A percentile compares a stretch with the other conserved stretches of the same genome.
phyloP scores from a whole-genome alignment of 2,888 invertebrate species.

The Amblyteles armatorius region DNA sequence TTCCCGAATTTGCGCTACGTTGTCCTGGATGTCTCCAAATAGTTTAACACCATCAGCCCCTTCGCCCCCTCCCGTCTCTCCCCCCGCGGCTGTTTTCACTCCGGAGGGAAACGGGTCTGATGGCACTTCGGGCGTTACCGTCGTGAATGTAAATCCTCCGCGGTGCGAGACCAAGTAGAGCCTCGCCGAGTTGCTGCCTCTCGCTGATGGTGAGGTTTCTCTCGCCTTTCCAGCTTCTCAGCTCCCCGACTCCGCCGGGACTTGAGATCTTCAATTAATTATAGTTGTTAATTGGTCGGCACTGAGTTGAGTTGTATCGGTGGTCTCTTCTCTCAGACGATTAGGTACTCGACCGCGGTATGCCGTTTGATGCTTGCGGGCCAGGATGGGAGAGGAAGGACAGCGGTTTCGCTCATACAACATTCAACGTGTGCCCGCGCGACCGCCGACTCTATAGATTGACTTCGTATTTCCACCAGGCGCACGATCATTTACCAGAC shows the following conservation, averaged over 20 bases:
- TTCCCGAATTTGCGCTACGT: conserved; percentile 20
- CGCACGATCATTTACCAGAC: conserved; percentile 36
- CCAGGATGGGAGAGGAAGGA: conserved; percentile 12
- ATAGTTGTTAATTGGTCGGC: conserved; percentile 72
- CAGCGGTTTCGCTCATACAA: conserved; percentile 41
- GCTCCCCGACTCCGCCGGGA: conserved; percentile 47
- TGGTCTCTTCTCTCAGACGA: conserved; percentile 62
- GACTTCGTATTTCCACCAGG: conserved; percentile 22
- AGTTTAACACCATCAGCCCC: conserved; percentile 54
- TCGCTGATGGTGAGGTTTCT: conserved; percentile 53
- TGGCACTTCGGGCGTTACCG: conserved; percentile 52
- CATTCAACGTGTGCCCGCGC: conserved; percentile 41
- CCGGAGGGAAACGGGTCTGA: conserved; percentile 35
- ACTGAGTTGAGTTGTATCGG: conserved; percentile 72
- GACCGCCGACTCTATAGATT: neutral
- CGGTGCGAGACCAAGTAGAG: conserved; percentile 42
- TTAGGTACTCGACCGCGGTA: conserved; percentile 58
- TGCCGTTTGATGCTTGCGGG: conserved; percentile 62
- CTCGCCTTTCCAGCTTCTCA: conserved; percentile 52
- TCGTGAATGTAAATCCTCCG: conserved; percentile 60
- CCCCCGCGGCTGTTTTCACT: conserved; percentile 42
- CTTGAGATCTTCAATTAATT: conserved; percentile 72
- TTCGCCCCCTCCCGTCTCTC: neutral
- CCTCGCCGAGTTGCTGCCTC: conserved; percentile 42
- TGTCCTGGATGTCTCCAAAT: conserved; percentile 47